Evolutionary conservation across 2,113 vertebrate genomes (phyloP).

Genomic region (Spea bombifrons): DNA sequence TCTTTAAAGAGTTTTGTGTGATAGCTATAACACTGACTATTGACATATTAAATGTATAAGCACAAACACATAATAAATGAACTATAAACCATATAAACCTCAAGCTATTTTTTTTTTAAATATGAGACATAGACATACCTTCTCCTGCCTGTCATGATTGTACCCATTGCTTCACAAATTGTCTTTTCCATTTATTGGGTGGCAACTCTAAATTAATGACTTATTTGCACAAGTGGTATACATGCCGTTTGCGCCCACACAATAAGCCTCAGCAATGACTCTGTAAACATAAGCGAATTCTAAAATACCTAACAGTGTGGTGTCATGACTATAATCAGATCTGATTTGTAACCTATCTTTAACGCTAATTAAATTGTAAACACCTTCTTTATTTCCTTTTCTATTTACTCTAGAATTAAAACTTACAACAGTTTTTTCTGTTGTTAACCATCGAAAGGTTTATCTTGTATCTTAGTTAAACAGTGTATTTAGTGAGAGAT

Average conservation of each 20-base stretch:
- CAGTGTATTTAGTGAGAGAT: too few relatives aligned
- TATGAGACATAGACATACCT: conserved; percentile 14
- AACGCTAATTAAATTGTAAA: conserved; percentile 29
- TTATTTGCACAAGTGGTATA: conserved; percentile 14
- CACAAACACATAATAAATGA: too few relatives aligned
- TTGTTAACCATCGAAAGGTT: not conserved
- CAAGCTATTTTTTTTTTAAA: not conserved
- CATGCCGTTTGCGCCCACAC: conserved; percentile 39
- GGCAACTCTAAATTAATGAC: conserved; percentile 26
- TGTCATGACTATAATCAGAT: conserved; percentile 5
- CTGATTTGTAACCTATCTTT: conserved; percentile 34
- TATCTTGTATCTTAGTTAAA: too few relatives aligned
- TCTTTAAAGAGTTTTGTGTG: too few relatives aligned
- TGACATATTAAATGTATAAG: too few relatives aligned
- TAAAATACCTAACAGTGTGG: conserved; percentile 25
- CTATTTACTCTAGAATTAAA: conserved; percentile 10
- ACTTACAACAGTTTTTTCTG: not conserved
- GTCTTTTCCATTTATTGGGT: not conserved
- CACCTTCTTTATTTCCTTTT: conserved; percentile 9
- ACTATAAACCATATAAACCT: too few relatives aligned
- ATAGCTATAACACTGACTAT: too few relatives aligned
- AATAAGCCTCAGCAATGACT: conserved; percentile 26
- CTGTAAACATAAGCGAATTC: conserved; percentile 16
- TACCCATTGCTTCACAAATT: conserved; percentile 5
- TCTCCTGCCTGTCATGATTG: not conserved